Percentiles rank a stretch among this genome's conserved stretches.
Evolutionary conservation across 2,888 invertebrate genomes (phyloP).

Genomic region (Troides aeacus): DNA sequence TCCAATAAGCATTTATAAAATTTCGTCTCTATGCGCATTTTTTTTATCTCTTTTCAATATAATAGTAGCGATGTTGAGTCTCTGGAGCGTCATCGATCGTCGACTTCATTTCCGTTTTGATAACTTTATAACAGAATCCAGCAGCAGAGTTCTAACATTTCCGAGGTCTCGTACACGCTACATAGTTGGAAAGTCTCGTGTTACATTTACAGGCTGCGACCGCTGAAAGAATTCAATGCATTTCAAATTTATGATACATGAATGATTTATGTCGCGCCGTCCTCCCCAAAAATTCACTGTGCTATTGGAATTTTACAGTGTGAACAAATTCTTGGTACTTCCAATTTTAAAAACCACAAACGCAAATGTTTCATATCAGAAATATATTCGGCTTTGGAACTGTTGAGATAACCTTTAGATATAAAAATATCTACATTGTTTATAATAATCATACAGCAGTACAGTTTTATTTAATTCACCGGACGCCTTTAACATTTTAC

Average conservation of each 20-base stretch:
- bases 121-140: slow-evolving; percentile 3
- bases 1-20: no score
- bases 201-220: slow-evolving; percentile 19
- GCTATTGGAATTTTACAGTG: slow-evolving; percentile 15
- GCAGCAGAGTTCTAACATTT: slow-evolving; percentile 4
- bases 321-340: neutral
- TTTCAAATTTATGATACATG: slow-evolving; percentile 29
- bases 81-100: neutral
- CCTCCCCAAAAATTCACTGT: slow-evolving; percentile 7
- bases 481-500: no score
- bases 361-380: neutral
- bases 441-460: no score
- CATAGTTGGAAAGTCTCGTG: slow-evolving; percentile 9
- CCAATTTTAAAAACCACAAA: neutral
- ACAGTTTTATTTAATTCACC: no score
- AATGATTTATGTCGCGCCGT: slow-evolving; percentile 30
- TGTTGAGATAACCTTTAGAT: no score
- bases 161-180: slow-evolving; percentile 4
- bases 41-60: neutral
- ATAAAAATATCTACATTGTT: no score
- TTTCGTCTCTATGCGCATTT: no score
- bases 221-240: slow-evolving; percentile 29
- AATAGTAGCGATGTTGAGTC: neutral
- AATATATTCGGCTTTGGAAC: neutral
- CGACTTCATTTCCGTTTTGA: neutral